A percentile compares a stretch with the other conserved stretches of the same genome.
These are phyloP conservation scores for Mungos mungo DNA, from an alignment of 2,113 vertebrate genomes.

Conservation along the genomic window DNA sequence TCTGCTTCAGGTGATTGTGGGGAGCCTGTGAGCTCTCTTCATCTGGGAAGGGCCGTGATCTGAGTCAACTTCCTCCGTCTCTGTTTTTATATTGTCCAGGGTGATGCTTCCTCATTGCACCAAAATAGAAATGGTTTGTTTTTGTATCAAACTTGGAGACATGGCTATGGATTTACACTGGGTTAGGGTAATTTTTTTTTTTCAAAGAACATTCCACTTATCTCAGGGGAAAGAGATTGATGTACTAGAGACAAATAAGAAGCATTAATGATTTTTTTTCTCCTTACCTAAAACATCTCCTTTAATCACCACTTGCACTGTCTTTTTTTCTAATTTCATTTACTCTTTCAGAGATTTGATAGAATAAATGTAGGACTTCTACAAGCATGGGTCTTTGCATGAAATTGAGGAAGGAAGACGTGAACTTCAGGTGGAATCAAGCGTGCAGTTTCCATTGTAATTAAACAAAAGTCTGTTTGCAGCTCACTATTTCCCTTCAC, in stretches of 20 bases:
- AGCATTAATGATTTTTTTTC: not conserved
- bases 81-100: slow-evolving; percentile 44
- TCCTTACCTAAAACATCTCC: not conserved
- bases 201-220: slow-evolving; percentile 7
- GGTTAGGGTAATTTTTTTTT: slow-evolving; percentile 22
- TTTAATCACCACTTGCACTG: not conserved
- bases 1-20: not conserved
- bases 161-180: not conserved
- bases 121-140: slow-evolving; percentile 76
- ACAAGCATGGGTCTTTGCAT: not conserved
- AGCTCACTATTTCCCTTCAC: not conserved
- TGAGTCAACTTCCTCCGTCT: slow-evolving; percentile 39
- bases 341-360: slow-evolving; percentile 10
- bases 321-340: slow-evolving; percentile 3
- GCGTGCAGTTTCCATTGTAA: not conserved
- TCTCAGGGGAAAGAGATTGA: slow-evolving; percentile 29
- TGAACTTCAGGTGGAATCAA: not conserved
- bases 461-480: not conserved
- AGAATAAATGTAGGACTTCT: not conserved
- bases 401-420: slow-evolving; percentile 1
- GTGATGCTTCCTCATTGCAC: slow-evolving; percentile 59
- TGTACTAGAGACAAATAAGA: slow-evolving; percentile 1
- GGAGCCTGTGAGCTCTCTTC: not conserved
- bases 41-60: slow-evolving; percentile 51
- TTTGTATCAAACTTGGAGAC: slow-evolving; percentile 64